phyloP scores from a whole-genome alignment of 2,888 invertebrate genomes.

The Augochlorella aurata region DNA sequence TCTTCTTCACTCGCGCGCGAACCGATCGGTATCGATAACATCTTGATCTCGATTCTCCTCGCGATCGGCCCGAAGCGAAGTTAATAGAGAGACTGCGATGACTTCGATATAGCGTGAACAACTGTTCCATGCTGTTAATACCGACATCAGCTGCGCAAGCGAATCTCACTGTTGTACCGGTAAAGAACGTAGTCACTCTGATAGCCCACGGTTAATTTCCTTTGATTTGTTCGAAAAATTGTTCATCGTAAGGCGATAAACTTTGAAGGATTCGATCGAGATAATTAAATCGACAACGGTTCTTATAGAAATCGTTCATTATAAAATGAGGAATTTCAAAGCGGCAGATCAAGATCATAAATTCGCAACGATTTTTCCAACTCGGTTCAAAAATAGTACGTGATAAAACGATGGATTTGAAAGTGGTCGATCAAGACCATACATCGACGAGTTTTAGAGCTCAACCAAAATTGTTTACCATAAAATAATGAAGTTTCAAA shows the following conservation, averaged over 20 bases:
- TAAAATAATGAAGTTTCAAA: not conserved
- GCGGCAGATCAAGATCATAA: not conserved
- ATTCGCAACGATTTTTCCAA: not conserved
- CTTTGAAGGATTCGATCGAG: not conserved
- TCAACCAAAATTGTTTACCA: not conserved
- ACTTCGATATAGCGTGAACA: conserved; percentile 41
- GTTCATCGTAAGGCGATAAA: not conserved
- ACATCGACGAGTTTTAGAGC: not conserved
- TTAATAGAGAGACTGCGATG: conserved; percentile 73
- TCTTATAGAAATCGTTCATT: not conserved
- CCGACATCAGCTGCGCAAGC: conserved; percentile 12
- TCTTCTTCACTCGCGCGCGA: conserved; percentile 42
- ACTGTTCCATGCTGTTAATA: conserved; percentile 56
- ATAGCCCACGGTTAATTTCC: not conserved
- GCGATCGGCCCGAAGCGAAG: conserved; percentile 72
- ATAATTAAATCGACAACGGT: not conserved
- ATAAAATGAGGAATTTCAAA: not conserved
- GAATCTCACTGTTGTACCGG: not conserved
- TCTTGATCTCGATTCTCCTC: not conserved
- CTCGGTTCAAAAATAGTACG: not conserved
- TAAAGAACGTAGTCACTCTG: too few relatives aligned
- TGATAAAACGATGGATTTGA: not conserved
- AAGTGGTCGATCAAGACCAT: too few relatives aligned
- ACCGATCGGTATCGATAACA: conserved; percentile 13
- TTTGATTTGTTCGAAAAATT: not conserved